Evolutionary conservation across 1,140 invertebrate species (phyloP).

Genomic region (Leptestheria dahalacensis): DNA sequence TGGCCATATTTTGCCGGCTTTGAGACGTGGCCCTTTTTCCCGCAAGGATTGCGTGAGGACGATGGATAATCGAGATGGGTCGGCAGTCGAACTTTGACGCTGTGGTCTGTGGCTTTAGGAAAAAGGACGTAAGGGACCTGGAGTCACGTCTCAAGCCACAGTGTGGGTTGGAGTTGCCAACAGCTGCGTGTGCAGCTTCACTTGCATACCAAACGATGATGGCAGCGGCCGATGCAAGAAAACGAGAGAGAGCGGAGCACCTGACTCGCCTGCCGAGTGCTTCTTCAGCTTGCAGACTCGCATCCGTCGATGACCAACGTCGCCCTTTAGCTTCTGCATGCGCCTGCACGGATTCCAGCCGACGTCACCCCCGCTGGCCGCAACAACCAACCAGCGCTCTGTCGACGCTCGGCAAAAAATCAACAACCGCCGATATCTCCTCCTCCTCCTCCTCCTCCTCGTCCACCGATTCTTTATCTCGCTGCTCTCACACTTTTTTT

Average conservation of each 20-base stretch:
- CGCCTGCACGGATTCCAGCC: neutral
- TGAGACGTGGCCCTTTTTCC: neutral
- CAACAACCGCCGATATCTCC: too few species aligned
- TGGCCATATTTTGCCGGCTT: constrained; percentile 12
- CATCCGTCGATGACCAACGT: neutral
- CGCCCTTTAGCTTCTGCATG: neutral
- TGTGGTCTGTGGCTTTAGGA: neutral
- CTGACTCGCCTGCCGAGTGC: neutral
- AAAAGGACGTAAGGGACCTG: neutral
- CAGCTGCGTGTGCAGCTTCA: neutral
- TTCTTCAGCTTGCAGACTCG: neutral
- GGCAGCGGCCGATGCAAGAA: neutral
- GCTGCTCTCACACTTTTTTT: too few species aligned
- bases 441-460: too few species aligned
- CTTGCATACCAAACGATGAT: neutral
- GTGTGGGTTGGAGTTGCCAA: neutral
- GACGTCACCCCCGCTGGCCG: neutral
- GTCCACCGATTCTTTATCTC: too few species aligned
- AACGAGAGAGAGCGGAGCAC: neutral
- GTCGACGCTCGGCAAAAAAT: too few species aligned
- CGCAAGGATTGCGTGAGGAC: neutral
- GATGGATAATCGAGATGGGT: neutral
- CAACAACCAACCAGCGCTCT: neutral
- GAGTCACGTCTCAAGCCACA: neutral
- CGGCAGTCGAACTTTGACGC: neutral